Evolutionary conservation across 64 coral and sea anemone genomes (phyloP).

Genomic region (Montipora cactus): DNA sequence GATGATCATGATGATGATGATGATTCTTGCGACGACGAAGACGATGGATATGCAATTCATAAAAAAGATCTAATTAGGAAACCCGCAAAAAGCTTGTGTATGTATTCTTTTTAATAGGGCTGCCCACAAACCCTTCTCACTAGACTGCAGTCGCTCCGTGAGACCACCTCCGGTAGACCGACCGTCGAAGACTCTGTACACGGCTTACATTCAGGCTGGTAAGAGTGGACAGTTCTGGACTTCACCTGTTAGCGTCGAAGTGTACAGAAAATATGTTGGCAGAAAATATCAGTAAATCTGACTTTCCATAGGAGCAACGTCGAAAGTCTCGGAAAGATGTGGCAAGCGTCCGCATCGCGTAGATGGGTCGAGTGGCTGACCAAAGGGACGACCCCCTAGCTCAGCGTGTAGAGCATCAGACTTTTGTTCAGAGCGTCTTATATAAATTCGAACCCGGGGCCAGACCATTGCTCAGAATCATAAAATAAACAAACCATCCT

Average conservation of each 20-base stretch:
- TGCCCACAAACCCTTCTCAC: conserved; percentile 68
- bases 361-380: too few relatives aligned
- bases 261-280: conserved; percentile 32
- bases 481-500: too few relatives aligned
- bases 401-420: too few relatives aligned
- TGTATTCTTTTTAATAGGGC: conserved; percentile 58
- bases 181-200: conserved; percentile 62
- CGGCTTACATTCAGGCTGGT: conserved; percentile 62
- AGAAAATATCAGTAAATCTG: conserved; percentile 14
- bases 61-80: not conserved
- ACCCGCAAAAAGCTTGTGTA: not conserved
- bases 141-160: conserved; percentile 72
- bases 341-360: not conserved
- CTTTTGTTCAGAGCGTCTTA: too few relatives aligned
- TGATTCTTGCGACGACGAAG: not conserved
- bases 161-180: conserved; percentile 73
- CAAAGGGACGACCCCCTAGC: too few relatives aligned
- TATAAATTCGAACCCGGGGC: too few relatives aligned
- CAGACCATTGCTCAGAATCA: too few relatives aligned
- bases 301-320: not conserved
- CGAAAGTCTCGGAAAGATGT: not conserved
- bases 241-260: conserved; percentile 27
- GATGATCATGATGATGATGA: too few relatives aligned
- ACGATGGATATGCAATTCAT: not conserved
- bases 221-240: conserved; percentile 41